A percentile compares a stretch with the other conserved stretches of the same genome.
phyloP scores from a whole-genome alignment of 2,888 invertebrate genomes.

The Himalopsyche japonica region DNA sequence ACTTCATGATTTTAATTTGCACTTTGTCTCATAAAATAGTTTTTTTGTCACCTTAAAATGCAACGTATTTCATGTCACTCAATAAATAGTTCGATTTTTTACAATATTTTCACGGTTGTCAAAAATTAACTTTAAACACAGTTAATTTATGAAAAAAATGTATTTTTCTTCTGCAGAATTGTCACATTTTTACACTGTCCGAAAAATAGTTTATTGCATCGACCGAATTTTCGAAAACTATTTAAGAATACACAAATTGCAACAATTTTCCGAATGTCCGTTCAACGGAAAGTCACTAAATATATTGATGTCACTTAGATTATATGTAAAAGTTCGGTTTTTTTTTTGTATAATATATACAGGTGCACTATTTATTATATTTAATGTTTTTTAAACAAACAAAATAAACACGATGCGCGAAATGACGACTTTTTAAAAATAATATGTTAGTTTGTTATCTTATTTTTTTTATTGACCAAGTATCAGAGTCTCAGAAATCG shows the following conservation, averaged over 20 bases:
- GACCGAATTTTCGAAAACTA: not conserved
- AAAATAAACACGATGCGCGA: not conserved
- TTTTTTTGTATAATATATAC: no score
- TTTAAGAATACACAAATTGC: not conserved
- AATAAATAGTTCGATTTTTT: not conserved
- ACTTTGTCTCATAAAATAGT: not conserved
- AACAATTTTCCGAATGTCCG: not conserved
- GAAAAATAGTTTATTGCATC: not conserved
- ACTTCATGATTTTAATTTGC: not conserved
- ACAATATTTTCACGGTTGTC: not conserved
- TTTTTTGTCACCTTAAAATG: not conserved
- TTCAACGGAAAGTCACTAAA: not conserved
- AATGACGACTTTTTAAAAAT: not conserved
- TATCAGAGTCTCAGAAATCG: slow-evolving; percentile 22
- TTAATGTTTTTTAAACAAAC: not conserved
- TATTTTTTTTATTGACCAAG: not conserved
- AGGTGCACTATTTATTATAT: not conserved
- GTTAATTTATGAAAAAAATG: not conserved
- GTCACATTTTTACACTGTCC: not conserved
- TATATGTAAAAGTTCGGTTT: no score
- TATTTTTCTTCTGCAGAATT: not conserved
- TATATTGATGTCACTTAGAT: not conserved
- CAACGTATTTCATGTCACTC: not conserved
- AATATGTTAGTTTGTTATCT: not conserved
- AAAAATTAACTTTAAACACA: not conserved